A percentile compares a stretch with the other conserved stretches of the same genome.
These are phyloP conservation scores for Patiria miniata DNA, from an alignment of 35 echinoderm and acorn worm species.

Conservation along the genomic window DNA sequence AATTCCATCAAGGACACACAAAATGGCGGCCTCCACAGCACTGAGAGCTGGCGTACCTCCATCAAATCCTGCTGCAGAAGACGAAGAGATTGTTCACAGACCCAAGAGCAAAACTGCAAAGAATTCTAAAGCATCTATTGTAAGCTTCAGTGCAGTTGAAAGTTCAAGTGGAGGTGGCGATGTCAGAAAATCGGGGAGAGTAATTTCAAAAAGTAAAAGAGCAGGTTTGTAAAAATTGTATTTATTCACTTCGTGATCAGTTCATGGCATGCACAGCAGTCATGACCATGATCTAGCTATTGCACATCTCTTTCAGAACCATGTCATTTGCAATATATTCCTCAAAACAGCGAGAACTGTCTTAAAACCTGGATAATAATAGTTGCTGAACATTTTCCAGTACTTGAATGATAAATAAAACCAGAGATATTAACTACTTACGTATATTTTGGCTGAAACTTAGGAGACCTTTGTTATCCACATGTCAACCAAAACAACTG, in stretches of 20 bases:
- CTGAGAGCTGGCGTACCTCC: conserved; percentile 7
- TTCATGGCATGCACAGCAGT: neutral
- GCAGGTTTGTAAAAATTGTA: neutral
- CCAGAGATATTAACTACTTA: too few relatives aligned
- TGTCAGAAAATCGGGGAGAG: neutral
- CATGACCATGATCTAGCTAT: neutral
- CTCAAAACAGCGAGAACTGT: too few relatives aligned
- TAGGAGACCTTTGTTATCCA: neutral
- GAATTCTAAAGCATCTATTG: neutral
- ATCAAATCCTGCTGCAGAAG: neutral
- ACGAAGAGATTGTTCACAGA: neutral
- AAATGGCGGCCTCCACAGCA: conserved; percentile 13
- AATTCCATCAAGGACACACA: neutral
- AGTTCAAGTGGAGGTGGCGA: neutral
- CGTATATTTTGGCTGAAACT: too few relatives aligned
- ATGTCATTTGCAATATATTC: too few relatives aligned
- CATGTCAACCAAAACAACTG: neutral
- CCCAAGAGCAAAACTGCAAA: conserved; percentile 7
- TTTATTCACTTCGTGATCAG: neutral
- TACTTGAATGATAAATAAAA: too few relatives aligned
- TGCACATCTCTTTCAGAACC: too few relatives aligned
- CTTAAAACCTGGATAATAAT: too few relatives aligned
- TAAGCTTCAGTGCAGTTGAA: neutral
- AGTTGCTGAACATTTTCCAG: too few relatives aligned
- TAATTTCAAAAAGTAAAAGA: neutral